A percentile compares a stretch with the other conserved stretches of the same genome.
phyloP scores from a whole-genome alignment of 1,140 invertebrate genomes.

The Liolophura sinensis region DNA sequence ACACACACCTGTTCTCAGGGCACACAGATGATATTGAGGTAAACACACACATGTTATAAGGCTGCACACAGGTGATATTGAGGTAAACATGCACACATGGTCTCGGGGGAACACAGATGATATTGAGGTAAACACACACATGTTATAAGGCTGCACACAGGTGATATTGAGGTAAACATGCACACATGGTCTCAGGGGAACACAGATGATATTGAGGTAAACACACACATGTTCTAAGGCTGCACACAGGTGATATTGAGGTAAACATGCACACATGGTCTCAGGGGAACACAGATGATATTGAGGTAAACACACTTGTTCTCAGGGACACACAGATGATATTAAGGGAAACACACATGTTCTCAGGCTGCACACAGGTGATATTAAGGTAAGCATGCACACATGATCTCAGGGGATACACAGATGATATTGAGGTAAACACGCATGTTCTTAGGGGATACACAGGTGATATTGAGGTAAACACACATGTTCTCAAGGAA shows the following conservation, averaged over 20 bases:
- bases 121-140: neutral
- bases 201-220: conserved; percentile 1
- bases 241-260: conserved; percentile 18
- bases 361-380: too few species aligned
- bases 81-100: conserved; percentile 11
- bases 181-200: neutral
- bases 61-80: conserved; percentile 17
- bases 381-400: too few species aligned
- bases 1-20: conserved; percentile 5
- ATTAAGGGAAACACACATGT: conserved; percentile 8
- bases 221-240: neutral
- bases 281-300: conserved; percentile 18
- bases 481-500: too few species aligned
- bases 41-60: neutral
- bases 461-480: too few species aligned
- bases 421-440: too few species aligned
- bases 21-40: neutral
- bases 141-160: conserved; percentile 6
- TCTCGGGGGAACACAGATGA: conserved; percentile 5
- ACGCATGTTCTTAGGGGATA: too few species aligned
- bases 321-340: conserved; percentile 8
- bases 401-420: too few species aligned
- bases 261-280: conserved; percentile 7
- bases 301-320: conserved; percentile 25
- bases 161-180: conserved; percentile 22